These are phyloP conservation scores for Pogoniulus pusillus DNA, from an alignment of 2,797 vertebrate genomes.

Conservation along the genomic window DNA sequence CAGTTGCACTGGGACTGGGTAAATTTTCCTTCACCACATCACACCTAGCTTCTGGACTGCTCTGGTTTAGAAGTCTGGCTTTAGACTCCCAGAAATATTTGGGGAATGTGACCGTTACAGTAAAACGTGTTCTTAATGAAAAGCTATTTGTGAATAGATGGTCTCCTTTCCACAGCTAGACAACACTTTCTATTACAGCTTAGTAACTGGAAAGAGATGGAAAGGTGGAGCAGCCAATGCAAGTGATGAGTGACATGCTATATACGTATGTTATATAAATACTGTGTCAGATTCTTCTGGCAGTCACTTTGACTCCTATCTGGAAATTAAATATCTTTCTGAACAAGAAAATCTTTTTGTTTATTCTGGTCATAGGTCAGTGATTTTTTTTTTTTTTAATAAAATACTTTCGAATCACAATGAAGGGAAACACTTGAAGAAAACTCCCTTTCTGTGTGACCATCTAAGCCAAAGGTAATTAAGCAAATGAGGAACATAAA, in stretches of 20 bases:
- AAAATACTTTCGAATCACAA: neutral
- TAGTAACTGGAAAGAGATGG: neutral
- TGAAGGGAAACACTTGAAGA: neutral
- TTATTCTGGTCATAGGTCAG: neutral
- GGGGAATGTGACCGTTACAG: constrained; percentile 61
- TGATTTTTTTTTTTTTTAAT: neutral
- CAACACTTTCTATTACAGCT: constrained; percentile 48
- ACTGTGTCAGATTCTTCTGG: constrained; percentile 4
- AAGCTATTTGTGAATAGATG: constrained; percentile 57
- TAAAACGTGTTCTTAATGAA: constrained; percentile 47
- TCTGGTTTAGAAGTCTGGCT: constrained; percentile 54
- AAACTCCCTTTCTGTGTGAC: neutral
- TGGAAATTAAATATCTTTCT: neutral
- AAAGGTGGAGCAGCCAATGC: neutral
- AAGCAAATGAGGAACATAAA: neutral
- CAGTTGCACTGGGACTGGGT: neutral
- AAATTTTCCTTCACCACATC: constrained; percentile 63
- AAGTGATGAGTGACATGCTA: constrained; percentile 35
- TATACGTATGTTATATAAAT: constrained; percentile 13
- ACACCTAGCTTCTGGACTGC: constrained; percentile 40
- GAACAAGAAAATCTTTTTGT: neutral
- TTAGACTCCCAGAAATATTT: constrained; percentile 62
- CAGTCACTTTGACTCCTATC: neutral
- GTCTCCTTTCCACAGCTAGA: constrained; percentile 27
- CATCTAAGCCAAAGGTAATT: neutral